Conservation (phyloP, 2,797 vertebrate genomes). For the Paramormyrops hopkinsi region DNA sequence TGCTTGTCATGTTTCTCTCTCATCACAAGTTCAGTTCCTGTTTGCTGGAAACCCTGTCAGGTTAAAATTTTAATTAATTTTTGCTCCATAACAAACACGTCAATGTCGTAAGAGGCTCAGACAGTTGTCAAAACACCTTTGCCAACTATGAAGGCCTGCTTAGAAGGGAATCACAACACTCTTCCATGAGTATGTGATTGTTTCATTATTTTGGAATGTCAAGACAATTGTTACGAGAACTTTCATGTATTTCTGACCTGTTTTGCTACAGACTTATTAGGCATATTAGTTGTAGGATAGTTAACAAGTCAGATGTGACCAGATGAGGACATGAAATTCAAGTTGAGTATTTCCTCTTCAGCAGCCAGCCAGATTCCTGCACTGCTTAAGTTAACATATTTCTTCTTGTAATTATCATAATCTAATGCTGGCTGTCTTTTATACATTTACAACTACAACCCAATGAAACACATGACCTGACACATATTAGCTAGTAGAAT, state of each 20-base stretch:
- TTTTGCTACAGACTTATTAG: not conserved
- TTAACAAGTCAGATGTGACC: not conserved
- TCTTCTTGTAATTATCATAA: not conserved
- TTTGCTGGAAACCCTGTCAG: not conserved
- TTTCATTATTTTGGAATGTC: not conserved
- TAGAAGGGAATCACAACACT: not conserved
- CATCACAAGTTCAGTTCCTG: not conserved
- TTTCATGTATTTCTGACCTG: not conserved
- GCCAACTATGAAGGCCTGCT: not conserved
- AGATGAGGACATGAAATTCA: not conserved
- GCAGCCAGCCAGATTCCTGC: not conserved
- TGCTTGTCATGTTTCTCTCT: not conserved
- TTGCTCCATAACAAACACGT: not conserved
- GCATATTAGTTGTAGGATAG: not conserved
- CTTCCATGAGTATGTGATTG: not conserved
- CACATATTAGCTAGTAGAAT: not conserved
- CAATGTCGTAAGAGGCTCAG: not conserved
- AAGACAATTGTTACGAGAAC: not conserved
- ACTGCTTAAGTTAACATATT: not conserved
- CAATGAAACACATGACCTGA: not conserved
- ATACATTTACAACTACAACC: not conserved
- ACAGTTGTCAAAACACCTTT: not conserved
- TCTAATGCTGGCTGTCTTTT: not conserved
- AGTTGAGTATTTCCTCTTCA: not conserved
- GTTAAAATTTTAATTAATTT: not conserved